Conservation (phyloP, 2,797 vertebrate genomes). For the Chanos chanos region DNA sequence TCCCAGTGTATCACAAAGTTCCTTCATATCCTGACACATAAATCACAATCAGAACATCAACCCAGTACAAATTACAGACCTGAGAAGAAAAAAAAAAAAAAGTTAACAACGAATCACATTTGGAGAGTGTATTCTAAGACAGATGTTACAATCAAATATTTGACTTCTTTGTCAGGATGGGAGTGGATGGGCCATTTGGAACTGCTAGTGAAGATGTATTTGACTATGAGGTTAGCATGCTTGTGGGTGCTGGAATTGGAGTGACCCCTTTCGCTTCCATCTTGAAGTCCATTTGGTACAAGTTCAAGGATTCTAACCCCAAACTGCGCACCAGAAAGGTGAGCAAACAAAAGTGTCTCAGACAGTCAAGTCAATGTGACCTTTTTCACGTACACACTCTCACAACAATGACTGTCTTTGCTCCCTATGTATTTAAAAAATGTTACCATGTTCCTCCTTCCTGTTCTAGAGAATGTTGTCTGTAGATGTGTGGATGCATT, state of each 20-base stretch:
- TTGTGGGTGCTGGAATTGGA: constrained; percentile 87
- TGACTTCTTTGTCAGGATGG: constrained; percentile 64
- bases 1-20: no score
- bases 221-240: constrained; percentile 87
- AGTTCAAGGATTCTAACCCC: constrained; percentile 80
- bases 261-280: constrained; percentile 92
- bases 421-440: neutral
- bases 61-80: no score
- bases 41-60: no score
- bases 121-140: neutral
- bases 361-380: neutral
- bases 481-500: neutral
- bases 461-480: neutral
- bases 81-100: neutral
- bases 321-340: constrained; percentile 85
- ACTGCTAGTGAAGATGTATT: constrained; percentile 92
- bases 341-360: neutral
- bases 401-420: neutral
- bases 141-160: neutral
- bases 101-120: neutral
- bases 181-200: constrained; percentile 89
- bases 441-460: neutral
- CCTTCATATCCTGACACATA: neutral
- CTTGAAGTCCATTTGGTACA: constrained; percentile 94
- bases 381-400: neutral